Conservation (phyloP, 2,888 invertebrate species). For the Drosophila infuscata region DNA sequence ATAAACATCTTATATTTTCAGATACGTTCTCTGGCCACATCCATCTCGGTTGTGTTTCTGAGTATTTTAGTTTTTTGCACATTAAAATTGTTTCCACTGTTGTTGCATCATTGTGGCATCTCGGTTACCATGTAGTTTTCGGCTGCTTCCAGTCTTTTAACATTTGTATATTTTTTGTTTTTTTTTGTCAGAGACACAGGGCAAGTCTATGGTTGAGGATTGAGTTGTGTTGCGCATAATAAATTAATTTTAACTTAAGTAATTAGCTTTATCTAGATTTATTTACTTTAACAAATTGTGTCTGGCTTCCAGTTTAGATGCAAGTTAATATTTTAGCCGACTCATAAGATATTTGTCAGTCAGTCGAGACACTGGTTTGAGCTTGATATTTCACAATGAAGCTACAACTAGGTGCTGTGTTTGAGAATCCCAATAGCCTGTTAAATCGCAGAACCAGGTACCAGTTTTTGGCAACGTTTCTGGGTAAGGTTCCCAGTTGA, state of each 20-base stretch:
- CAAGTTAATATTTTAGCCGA: conserved; percentile 9
- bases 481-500: conserved; percentile 44
- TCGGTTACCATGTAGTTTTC: conserved; percentile 82
- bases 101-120: conserved; percentile 72
- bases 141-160: conserved; percentile 65
- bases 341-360: background rate
- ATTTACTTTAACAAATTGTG: conserved; percentile 8
- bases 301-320: background rate
- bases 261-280: conserved; percentile 21
- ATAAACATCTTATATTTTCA: conserved; percentile 34
- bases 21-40: conserved; percentile 80
- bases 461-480: conserved; percentile 61
- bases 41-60: conserved; percentile 69
- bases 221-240: conserved; percentile 39
- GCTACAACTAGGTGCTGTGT: conserved; percentile 23
- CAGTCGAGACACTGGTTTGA: conserved; percentile 23
- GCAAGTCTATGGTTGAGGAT: conserved; percentile 78
- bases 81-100: conserved; percentile 80
- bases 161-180: conserved; percentile 75
- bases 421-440: conserved; percentile 47
- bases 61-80: conserved; percentile 74
- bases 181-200: conserved; percentile 83
- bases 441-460: conserved; percentile 55
- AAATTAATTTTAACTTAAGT: conserved; percentile 26
- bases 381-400: conserved; percentile 45